Base-by-base conservation (phyloP, 2,888 invertebrate genomes). In the Margaritifera margaritifera region DNA sequence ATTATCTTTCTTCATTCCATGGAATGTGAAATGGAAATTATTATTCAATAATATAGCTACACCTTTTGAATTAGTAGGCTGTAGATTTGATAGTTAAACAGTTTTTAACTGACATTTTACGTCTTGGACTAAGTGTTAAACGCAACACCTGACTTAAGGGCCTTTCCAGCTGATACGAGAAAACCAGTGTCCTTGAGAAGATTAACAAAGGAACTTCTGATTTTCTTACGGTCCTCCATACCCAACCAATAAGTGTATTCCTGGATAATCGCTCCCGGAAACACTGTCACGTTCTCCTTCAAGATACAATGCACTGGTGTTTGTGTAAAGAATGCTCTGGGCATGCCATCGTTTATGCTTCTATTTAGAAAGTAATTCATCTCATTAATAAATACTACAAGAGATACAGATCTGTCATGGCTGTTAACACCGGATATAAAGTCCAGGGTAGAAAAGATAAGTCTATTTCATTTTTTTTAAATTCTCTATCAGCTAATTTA, bases 131-230 rank as follows among this genome's bases (percentile, higher is more conserved):
- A 31, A 6, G 20, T 6, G 19, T 60, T 62, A 15, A 51, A 57
- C 24, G 94, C 94, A 0, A 96, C 94, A 80, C 96, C 93, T 61
- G 64, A 66, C 95, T 95, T 22, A 96, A 96, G 88, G 96, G 97
- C 55, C 27, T 59, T 60, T 0, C 62, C 27, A 1, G 51, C 53
- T 0, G 62, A 62, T 20, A 27, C 55, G 75, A 96, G 95, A 91
- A 98, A 98, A 91, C 95, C 96, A 89, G 96, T 96, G 91, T 98
- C 98, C n/a, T 96, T 97, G 0, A 96, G 95, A 8, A 96, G 94
- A 85, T 96, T 95, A 20, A 95, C 95, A 64, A 96, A 93, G 93
- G 95, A 94, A 90, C 95, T 95, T 90, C 96, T 95, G 89, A 96
- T 95, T 15, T 42, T 42, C 11, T 42, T 11, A 87, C 95, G 91